These are phyloP conservation scores for Philereme transversata DNA, from an alignment of 2,888 invertebrate species.

Conservation along the genomic window DNA sequence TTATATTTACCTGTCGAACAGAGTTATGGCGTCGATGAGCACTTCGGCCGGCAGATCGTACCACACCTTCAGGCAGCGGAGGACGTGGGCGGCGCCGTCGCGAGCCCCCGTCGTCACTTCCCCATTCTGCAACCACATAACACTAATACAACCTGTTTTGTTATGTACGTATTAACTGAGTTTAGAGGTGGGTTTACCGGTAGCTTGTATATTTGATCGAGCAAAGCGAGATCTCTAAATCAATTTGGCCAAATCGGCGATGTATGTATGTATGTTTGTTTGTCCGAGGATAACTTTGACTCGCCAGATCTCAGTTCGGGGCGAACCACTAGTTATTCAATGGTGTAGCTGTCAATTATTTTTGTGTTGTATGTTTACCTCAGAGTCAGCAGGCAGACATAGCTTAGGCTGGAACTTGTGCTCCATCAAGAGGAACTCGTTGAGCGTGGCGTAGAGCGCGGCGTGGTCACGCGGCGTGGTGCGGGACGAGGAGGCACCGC, in stretches of 20 bases:
- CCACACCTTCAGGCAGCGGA: constrained; percentile 93
- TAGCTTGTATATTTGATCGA: too few species aligned
- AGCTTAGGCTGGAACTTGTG: constrained; percentile 88
- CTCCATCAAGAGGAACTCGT: constrained; percentile 88
- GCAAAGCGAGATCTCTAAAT: too few species aligned
- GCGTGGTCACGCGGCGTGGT: constrained; percentile 41
- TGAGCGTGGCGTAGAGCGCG: constrained; percentile 81
- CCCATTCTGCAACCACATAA: constrained; percentile 74
- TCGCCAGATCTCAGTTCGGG: too few species aligned
- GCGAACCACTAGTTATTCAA: too few species aligned
- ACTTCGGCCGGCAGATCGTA: constrained; percentile 92
- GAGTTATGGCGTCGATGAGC: constrained; percentile 90
- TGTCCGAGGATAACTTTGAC: neutral
- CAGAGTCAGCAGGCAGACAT: constrained; percentile 85
- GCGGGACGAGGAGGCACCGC: constrained; percentile 43
- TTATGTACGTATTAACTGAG: too few species aligned
- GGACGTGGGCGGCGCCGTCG: constrained; percentile 91
- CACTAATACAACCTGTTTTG: too few species aligned
- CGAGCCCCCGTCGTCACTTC: constrained; percentile 91
- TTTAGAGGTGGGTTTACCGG: too few species aligned
- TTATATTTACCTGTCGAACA: constrained; percentile 86
- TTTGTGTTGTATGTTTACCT: constrained; percentile 71
- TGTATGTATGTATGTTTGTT: neutral
- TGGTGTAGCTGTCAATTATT: too few species aligned
- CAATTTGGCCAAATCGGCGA: too few species aligned